Evolutionary conservation across 2,888 invertebrate species (phyloP), one percentile per base, ranked within the genome.

Genomic region (Macrosoma leucophasiata): DNA sequence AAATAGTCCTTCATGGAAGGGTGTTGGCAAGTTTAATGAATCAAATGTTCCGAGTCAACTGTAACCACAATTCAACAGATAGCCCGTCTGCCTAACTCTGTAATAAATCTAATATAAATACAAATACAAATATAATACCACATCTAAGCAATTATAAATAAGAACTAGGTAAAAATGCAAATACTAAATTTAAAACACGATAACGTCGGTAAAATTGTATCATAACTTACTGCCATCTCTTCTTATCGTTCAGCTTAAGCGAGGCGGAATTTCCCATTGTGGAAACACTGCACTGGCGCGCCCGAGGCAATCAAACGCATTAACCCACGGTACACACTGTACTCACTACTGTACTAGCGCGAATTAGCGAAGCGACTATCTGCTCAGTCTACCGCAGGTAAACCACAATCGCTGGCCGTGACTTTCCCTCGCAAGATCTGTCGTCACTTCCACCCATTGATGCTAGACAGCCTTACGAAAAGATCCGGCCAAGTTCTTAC

Each of bases 241-340:
- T 66, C 52, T 82, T 79, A 43, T 81, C 82, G 51, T 72, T 77
- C 41, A 75, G 39, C 54, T 81, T 81, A 22, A 79, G 59, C 41
- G 82, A 82, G 48, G 79, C 79, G 1, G 79, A 67, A 53, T 82
- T 84, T 53, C 82, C 82, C 82, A 84, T 84, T n/a, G 34, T 31
- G 14, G 11, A 18, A 22, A 13, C 30, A 33, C 3, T 13, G 12
- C 14, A 10, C n/a, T n/a, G n/a, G n/a, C n/a, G n/a, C n/a, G n/a
- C n/a, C n/a, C 8, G 13, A 5, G 10, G 5, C 1, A 19, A 25
- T 14, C 11, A 20, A 19, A 25, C 29, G 25, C 29, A 25, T 29
- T 24, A 4, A 29, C 7, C 4, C n/a, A 11, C 21, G 2, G 4
- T 26, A 29, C 4, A 22, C 19, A 25, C 13, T 20, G 10, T 13